Evolutionary conservation across 2,113 vertebrate genomes (phyloP).

Genomic region (Lepisosteus osseus): DNA sequence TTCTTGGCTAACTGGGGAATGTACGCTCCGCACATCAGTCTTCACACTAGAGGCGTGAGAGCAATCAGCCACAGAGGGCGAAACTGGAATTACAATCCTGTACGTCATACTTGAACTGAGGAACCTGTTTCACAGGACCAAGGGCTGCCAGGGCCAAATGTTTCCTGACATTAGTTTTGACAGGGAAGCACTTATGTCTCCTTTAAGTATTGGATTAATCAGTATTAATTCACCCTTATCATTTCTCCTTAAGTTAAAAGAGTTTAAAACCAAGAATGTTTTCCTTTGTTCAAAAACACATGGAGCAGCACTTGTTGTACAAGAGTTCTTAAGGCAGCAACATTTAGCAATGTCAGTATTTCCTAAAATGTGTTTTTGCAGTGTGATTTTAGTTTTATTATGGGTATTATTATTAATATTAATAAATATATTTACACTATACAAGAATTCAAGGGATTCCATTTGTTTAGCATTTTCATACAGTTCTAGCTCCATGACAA

Average conservation of each 20-base stretch:
- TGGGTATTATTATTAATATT: constrained; percentile 20
- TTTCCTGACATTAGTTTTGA: neutral
- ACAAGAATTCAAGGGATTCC: constrained; percentile 26
- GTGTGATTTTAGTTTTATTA: constrained; percentile 21
- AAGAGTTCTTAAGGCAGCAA: constrained; percentile 32
- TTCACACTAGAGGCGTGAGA: neutral
- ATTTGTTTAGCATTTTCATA: constrained; percentile 34
- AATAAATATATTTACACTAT: constrained; percentile 32
- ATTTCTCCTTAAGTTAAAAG: constrained; percentile 12
- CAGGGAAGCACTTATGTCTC: constrained; percentile 41
- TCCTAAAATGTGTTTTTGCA: constrained; percentile 30
- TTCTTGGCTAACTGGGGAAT: constrained; percentile 24
- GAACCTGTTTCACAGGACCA: constrained; percentile 4
- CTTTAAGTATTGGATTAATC: constrained; percentile 26
- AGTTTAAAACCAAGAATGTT: constrained; percentile 14
- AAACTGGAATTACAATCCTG: constrained; percentile 19
- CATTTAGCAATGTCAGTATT: constrained; percentile 33
- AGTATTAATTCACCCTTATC: constrained; percentile 26
- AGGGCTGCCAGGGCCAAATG: constrained; percentile 13
- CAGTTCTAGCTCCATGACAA: constrained; percentile 34
- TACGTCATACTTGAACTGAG: constrained; percentile 14
- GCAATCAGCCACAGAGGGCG: neutral
- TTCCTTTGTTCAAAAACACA: neutral
- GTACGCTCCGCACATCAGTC: constrained; percentile 17
- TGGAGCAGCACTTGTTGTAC: constrained; percentile 39